Percentiles rank a stretch among this genome's conserved stretches.
Evolutionary conservation across 64 coral and sea anemone species (phyloP).

Genomic region (Exaiptasia diaphana): DNA sequence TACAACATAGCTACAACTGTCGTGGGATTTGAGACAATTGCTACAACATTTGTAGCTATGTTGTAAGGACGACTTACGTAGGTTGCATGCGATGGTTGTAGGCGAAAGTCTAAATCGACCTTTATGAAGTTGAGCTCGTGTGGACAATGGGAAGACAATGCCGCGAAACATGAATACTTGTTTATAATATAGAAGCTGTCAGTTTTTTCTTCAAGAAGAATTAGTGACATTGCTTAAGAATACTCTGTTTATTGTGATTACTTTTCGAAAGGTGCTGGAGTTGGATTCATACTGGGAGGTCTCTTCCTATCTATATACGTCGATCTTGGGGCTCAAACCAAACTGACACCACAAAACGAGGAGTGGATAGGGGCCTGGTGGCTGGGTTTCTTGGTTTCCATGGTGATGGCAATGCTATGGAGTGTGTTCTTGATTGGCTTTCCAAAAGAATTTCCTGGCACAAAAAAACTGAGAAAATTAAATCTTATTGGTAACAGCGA

Average conservation of each 20-base stretch:
- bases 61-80: too few relatives aligned
- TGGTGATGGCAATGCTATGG: slow-evolving; percentile 22
- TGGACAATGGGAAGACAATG: too few relatives aligned
- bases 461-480: slow-evolving; percentile 1
- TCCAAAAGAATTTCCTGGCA: slow-evolving; percentile 48
- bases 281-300: slow-evolving; percentile 48
- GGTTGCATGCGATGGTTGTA: too few relatives aligned
- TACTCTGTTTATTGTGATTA: background rate
- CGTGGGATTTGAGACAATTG: too few relatives aligned
- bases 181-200: too few relatives aligned
- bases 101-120: too few relatives aligned
- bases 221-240: background rate
- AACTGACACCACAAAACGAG: slow-evolving; percentile 27
- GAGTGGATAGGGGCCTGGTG: slow-evolving; percentile 81
- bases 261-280: slow-evolving; percentile 29
- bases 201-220: too few relatives aligned
- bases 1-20: too few relatives aligned
- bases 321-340: slow-evolving; percentile 46
- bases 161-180: too few relatives aligned
- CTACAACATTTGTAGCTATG: too few relatives aligned
- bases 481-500: background rate
- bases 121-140: too few relatives aligned
- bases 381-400: slow-evolving; percentile 58
- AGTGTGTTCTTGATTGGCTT: slow-evolving; percentile 53
- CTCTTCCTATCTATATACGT: slow-evolving; percentile 62